Base-by-base conservation (phyloP, 2,888 invertebrate genomes). In the Halictus quadricinctus region DNA sequence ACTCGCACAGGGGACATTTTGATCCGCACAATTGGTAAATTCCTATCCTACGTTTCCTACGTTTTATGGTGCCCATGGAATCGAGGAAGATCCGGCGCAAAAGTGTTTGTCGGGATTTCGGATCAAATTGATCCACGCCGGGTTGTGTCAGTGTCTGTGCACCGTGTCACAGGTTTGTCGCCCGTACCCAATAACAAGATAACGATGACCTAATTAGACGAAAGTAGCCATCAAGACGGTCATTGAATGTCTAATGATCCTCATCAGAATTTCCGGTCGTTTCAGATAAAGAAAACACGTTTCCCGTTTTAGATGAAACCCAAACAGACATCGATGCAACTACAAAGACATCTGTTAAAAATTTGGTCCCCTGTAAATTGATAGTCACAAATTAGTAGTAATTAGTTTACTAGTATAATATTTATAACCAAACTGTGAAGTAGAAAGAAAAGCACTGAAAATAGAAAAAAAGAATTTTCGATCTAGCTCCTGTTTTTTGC, bases 281-380 rank as follows among this genome's bases (percentile, higher is more conserved):
- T 74, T 50, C 21, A 41, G 69, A 70, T 77, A 70, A 77, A 77
- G n/a, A 7, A n/a, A 36, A 29, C 43, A 10, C 25, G 25, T 12
- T 12, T 60, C 3, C 21, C 2, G 8, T 18, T 54, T 60, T 60
- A 25, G 25, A 60, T n/a, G 13, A 58, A 25, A 21, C 25, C 18
- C 6, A 18, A 50, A 50, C 18, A 50, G 18, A 50, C 15, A 50
- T 18, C 50, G 50, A 15, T 0, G 50, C 50, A 18, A 50, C 2
- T 15, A 18, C 0, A 50, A 54, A 10, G 8, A 54, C 8, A 21
- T 2, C 18, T 8, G 2, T 10, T 2, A 54, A 21, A 54, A 54
- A 21, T 54, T 8, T 54, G 21, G 8, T 29, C 29, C 29, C 29
- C 29, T 1, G 29, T 29, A 29, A 29, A 29, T 29, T 29, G 29